phyloP scores from a whole-genome alignment of 2,888 invertebrate species.

The Tyria jacobaeae region DNA sequence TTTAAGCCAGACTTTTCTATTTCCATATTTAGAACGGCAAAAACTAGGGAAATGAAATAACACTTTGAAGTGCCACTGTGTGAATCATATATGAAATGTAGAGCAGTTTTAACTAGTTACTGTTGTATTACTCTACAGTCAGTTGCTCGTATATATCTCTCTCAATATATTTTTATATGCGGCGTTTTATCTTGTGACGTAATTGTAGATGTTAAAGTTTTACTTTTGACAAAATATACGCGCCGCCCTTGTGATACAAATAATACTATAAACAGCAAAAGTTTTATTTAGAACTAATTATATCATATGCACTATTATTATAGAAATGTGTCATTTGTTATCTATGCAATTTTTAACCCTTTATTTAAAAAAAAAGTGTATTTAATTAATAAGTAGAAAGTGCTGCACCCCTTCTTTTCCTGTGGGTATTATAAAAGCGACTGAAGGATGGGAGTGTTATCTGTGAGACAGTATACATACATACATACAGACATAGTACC shows the following conservation, averaged over 20 bases:
- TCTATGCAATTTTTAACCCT: too few relatives aligned
- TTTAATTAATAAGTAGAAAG: too few relatives aligned
- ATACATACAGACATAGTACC: too few relatives aligned
- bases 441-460: too few relatives aligned
- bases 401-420: too few relatives aligned
- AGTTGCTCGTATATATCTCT: neutral
- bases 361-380: too few relatives aligned
- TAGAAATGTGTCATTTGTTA: too few relatives aligned
- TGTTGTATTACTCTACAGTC: neutral
- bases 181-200: neutral
- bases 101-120: neutral
- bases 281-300: too few relatives aligned
- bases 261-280: too few relatives aligned
- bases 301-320: too few relatives aligned
- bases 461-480: too few relatives aligned
- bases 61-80: neutral
- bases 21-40: neutral
- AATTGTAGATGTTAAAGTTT: neutral
- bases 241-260: neutral
- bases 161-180: neutral
- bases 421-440: too few relatives aligned
- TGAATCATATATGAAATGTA: neutral
- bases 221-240: neutral
- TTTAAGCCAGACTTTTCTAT: neutral
- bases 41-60: neutral